A percentile compares a stretch with the other conserved stretches of the same genome.
These are phyloP conservation scores for Aurelia sp. DNA, from an alignment of 30 jellyfish, hydroid and myxozoan species.

Conservation along the genomic window DNA sequence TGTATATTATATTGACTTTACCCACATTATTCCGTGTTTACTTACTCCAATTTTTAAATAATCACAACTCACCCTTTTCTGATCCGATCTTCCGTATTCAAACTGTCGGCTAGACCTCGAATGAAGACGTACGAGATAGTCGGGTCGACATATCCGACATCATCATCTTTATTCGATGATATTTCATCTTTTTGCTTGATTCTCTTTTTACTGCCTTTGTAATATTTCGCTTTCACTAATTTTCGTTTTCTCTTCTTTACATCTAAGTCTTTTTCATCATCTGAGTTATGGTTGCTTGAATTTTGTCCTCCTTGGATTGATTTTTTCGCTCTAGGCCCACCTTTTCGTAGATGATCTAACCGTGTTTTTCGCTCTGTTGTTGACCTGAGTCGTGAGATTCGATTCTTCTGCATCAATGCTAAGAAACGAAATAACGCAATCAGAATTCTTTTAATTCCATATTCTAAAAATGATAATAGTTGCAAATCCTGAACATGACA, in stretches of 20 bases:
- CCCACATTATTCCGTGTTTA: no score
- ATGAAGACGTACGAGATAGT: slow-evolving; percentile 90
- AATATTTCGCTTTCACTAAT: slow-evolving; percentile 40
- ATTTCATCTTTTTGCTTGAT: slow-evolving; percentile 27
- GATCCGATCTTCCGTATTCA: slow-evolving; percentile 84
- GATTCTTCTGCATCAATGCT: slow-evolving; percentile 93
- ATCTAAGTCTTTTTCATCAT: slow-evolving; percentile 40
- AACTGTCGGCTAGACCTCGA: slow-evolving; percentile 79
- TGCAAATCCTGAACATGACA: no score
- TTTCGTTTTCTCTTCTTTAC: slow-evolving; percentile 59
- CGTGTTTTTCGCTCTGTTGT: slow-evolving; percentile 93
- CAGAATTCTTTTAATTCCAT: no score
- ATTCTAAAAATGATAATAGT: no score
- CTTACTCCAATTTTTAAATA: no score
- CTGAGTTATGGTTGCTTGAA: slow-evolving; percentile 52
- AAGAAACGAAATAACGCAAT: not conserved
- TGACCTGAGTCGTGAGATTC: slow-evolving; percentile 91
- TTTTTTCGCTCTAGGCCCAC: slow-evolving; percentile 61
- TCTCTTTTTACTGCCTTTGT: slow-evolving; percentile 65
- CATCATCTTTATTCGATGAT: slow-evolving; percentile 52
- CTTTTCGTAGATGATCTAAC: slow-evolving; percentile 92
- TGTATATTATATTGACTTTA: no score
- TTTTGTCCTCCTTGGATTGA: slow-evolving; percentile 40
- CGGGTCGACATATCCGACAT: slow-evolving; percentile 78
- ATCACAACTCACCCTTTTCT: slow-evolving; percentile 44